A percentile compares a stretch with the other conserved stretches of the same genome.
Conservation (phyloP, 1,140 invertebrate genomes). For the Homarus americanus region DNA sequence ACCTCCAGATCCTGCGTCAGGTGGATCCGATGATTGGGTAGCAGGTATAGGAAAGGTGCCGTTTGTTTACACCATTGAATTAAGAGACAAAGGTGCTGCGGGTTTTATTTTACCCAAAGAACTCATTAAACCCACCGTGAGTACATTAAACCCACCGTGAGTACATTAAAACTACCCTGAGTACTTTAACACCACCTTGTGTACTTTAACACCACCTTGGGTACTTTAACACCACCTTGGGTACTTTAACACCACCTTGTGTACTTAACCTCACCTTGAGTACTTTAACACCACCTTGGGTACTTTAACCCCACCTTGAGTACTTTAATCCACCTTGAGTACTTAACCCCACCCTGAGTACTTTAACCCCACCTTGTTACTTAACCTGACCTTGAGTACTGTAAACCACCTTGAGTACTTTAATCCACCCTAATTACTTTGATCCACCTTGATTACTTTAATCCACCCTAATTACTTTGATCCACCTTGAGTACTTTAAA, state of each 20-base stretch:
- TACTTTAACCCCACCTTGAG: too few relatives aligned
- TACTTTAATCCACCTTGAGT: not conserved
- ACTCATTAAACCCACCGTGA: conserved; percentile 19
- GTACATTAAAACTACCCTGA: not conserved
- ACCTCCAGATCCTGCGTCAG: not conserved
- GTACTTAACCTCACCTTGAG: not conserved
- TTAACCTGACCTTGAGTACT: too few relatives aligned
- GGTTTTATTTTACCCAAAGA: conserved; percentile 22
- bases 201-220: not conserved
- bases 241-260: too few relatives aligned
- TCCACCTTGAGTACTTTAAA: too few relatives aligned
- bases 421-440: too few relatives aligned
- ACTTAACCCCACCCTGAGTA: too few relatives aligned
- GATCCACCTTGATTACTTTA: too few relatives aligned
- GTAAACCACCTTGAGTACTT: too few relatives aligned
- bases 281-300: too few relatives aligned
- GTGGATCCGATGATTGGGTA: conserved; percentile 21
- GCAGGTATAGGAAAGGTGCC: conserved; percentile 2
- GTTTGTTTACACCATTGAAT: conserved; percentile 12
- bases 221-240: too few relatives aligned
- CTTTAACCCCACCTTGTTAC: too few relatives aligned
- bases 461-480: too few relatives aligned
- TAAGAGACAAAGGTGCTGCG: conserved; percentile 19
- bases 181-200: not conserved
- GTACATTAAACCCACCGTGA: not conserved